A percentile compares a stretch with the other conserved stretches of the same genome.
Conservation (phyloP, 2,113 vertebrate genomes). For the Melanotaenia duboulayi region DNA sequence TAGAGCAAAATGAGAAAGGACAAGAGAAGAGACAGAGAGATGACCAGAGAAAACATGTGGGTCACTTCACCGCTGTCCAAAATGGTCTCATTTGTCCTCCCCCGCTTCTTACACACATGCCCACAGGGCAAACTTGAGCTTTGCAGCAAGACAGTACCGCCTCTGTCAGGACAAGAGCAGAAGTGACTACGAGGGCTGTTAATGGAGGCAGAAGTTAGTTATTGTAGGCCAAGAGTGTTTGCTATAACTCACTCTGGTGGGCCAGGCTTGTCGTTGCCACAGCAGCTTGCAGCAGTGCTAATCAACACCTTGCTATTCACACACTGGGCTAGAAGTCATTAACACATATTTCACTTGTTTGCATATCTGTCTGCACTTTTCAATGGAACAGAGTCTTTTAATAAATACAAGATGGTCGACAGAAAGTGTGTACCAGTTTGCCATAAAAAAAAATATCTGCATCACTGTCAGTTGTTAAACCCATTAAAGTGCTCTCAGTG, state of each 20-base stretch:
- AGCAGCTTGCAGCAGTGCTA: slow-evolving; percentile 64
- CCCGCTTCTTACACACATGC: slow-evolving; percentile 26
- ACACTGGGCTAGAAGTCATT: slow-evolving; percentile 68
- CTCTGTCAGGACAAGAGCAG: slow-evolving; percentile 61
- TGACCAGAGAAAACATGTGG: slow-evolving; percentile 75
- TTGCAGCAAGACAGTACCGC: slow-evolving; percentile 50
- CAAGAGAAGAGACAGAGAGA: slow-evolving; percentile 63
- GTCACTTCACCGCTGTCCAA: slow-evolving; percentile 73
- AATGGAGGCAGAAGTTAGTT: slow-evolving; percentile 67
- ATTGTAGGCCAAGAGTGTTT: slow-evolving; percentile 54
- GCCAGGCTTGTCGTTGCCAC: slow-evolving; percentile 51
- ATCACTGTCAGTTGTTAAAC: neutral
- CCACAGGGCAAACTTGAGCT: slow-evolving; percentile 59
- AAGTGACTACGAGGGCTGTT: slow-evolving; percentile 48
- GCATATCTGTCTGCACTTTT: slow-evolving; percentile 73
- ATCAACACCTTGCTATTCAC: slow-evolving; percentile 78
- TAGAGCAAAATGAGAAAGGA: slow-evolving; percentile 61
- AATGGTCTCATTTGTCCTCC: slow-evolving; percentile 67
- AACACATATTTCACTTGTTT: slow-evolving; percentile 73
- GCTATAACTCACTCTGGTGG: slow-evolving; percentile 47
- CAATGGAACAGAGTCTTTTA: slow-evolving; percentile 59
- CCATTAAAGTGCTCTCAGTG: neutral
- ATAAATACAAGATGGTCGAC: slow-evolving; percentile 33
- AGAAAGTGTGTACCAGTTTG: slow-evolving; percentile 26
- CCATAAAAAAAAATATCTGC: slow-evolving; percentile 29